Percentiles rank a stretch among this genome's conserved stretches.
These are phyloP conservation scores for Macrobrachium nipponense DNA, from an alignment of 1,140 invertebrate species.

Conservation along the genomic window DNA sequence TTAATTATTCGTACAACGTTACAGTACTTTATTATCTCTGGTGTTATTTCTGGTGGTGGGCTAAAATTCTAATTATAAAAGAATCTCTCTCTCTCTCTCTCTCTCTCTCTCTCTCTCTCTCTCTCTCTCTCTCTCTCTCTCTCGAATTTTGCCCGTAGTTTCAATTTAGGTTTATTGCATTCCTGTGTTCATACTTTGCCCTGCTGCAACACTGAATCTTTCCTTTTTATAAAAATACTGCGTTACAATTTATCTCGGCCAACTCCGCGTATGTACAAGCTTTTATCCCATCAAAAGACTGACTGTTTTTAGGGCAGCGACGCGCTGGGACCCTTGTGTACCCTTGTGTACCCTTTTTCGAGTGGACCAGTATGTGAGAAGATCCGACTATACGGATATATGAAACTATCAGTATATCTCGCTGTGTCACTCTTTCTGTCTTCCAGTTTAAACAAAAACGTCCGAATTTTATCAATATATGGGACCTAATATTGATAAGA, in stretches of 20 bases:
- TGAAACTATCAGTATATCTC: not conserved
- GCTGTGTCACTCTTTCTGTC: not conserved
- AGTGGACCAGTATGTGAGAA: not conserved
- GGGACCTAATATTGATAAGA: too few relatives aligned
- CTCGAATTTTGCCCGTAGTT: constrained; percentile 1
- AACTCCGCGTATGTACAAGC: too few relatives aligned
- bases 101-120: constrained; percentile 24
- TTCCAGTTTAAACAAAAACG: not conserved
- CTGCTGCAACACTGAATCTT: not conserved
- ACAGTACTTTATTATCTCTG: too few relatives aligned
- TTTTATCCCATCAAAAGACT: too few relatives aligned
- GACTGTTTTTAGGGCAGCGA: too few relatives aligned
- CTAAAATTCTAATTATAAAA: too few relatives aligned
- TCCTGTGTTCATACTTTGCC: not conserved
- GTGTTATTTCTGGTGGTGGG: too few relatives aligned
- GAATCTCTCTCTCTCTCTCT: constrained; percentile 14
- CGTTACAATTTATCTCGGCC: too few relatives aligned
- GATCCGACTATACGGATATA: not conserved
- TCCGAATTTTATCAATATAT: not conserved
- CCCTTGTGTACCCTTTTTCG: too few relatives aligned
- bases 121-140: constrained; percentile 26
- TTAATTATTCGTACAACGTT: too few relatives aligned
- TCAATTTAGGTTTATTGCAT: not conserved
- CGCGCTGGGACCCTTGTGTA: too few relatives aligned
- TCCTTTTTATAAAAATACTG: not conserved